Conservation (phyloP, 2,113 vertebrate genomes). For the Sinocyclocheilus grahami region DNA sequence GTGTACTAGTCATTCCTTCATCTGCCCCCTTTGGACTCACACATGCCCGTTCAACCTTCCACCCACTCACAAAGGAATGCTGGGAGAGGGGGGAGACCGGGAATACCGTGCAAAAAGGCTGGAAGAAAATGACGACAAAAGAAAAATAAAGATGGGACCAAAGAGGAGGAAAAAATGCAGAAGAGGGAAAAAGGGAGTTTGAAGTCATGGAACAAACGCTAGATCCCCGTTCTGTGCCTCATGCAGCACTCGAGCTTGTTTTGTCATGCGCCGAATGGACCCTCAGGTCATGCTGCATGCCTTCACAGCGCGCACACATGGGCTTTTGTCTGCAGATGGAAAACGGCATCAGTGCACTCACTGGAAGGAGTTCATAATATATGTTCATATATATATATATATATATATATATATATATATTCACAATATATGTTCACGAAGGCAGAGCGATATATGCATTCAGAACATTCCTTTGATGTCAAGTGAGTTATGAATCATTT, state of each 20-base stretch:
- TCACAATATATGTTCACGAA: conserved; percentile 16
- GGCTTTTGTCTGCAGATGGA: conserved; percentile 47
- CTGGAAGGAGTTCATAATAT: not conserved
- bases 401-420: too few relatives aligned
- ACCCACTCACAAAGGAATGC: conserved; percentile 49
- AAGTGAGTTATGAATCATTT: not conserved
- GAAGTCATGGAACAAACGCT: conserved; percentile 26
- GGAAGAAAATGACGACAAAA: conserved; percentile 6
- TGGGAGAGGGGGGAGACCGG: not conserved
- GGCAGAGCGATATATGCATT: not conserved
- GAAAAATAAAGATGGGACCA: not conserved
- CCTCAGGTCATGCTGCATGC: conserved; percentile 53
- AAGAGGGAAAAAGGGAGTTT: not conserved
- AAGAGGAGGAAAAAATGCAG: not conserved
- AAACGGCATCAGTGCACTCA: conserved; percentile 13
- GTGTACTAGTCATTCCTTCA: conserved; percentile 4
- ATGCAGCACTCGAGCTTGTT: conserved; percentile 42
- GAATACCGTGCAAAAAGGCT: not conserved
- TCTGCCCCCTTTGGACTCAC: conserved; percentile 41
- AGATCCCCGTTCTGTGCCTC: conserved; percentile 43
- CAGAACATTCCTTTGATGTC: conserved; percentile 33
- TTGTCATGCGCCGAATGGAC: conserved; percentile 46
- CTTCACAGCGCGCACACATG: conserved; percentile 41
- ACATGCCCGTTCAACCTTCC: conserved; percentile 54
- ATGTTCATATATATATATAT: too few relatives aligned